phyloP scores from a whole-genome alignment of 2,113 vertebrate genomes.

The Brachypteracias leptosomus region DNA sequence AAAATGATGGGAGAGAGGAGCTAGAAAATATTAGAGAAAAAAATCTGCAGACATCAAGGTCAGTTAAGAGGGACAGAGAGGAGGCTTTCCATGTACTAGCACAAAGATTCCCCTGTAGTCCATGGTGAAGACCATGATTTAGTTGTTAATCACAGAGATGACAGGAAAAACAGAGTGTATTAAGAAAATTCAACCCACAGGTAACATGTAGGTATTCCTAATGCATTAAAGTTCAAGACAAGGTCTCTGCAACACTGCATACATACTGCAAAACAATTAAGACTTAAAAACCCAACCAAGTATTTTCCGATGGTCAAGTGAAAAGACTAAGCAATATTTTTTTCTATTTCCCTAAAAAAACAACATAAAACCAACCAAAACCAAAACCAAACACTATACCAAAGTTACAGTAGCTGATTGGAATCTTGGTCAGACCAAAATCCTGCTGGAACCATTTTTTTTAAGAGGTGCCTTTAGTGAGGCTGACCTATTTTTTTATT shows the following conservation, averaged over 20 bases:
- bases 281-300: neutral
- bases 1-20: neutral
- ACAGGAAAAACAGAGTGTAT: neutral
- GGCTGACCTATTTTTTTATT: neutral
- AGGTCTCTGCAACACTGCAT: neutral
- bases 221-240: neutral
- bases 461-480: neutral
- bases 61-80: neutral
- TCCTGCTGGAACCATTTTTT: neutral
- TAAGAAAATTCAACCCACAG: neutral
- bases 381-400: neutral
- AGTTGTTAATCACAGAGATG: neutral
- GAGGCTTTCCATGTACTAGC: accelerated
- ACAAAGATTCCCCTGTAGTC: neutral
- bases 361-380: neutral
- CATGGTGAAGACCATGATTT: neutral
- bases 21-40: neutral
- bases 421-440: neutral
- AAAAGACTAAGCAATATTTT: neutral
- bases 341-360: neutral
- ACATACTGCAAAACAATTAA: neutral
- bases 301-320: neutral
- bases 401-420: neutral
- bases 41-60: neutral
- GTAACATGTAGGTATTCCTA: neutral